Base-by-base conservation (phyloP, 2,113 vertebrate species). In the Buteo buteo region DNA sequence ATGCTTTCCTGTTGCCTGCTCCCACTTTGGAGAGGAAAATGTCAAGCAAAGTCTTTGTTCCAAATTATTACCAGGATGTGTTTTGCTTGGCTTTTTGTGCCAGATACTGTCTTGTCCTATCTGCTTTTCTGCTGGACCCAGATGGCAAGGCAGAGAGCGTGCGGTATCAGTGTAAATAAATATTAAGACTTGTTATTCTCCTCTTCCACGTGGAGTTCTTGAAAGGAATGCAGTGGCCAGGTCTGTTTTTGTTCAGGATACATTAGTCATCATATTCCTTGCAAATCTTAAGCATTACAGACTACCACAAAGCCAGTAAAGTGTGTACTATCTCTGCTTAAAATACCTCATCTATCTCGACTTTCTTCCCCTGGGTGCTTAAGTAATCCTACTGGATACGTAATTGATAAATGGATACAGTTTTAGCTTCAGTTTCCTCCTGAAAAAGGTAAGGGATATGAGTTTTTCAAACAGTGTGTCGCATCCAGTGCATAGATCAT, bases 161-260 rank as follows among this genome's bases (percentile, higher is more conserved):
- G 76, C 8, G 42, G 11, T 52, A 13, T 7, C 82, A 66, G 55
- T 0, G 0, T 72, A 72, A 94, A 87, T 70, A 85, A 89, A 58
- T 62, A 58, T 3, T 64, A 45, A 59, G 49, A 10, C 64, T 52
- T 80, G 34, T 61, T 84, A 34, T 15, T 91, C 77, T 93, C 49
- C 54, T 72, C 78, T 87, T 69, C 74, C 87, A 77, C 55, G 1
- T 50, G 59, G 55, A 87, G 45, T 38, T 91, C 74, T 85, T 77
- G 81, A 82, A 70, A 70, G 84, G 66, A 88, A 59, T 31, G 81
- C 62, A 7, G 0, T 45, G 84, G 58, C 74, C 71, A 40, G 58
- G 57, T 82, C 86, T 95, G 94, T 40, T 95, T 97, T 82, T 79
- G 74, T 87, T 94, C 91, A 73, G 84, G 50, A n/a, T 10, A 6